Conservation (phyloP, 2,113 vertebrate species). For the Eidolon helvum region DNA sequence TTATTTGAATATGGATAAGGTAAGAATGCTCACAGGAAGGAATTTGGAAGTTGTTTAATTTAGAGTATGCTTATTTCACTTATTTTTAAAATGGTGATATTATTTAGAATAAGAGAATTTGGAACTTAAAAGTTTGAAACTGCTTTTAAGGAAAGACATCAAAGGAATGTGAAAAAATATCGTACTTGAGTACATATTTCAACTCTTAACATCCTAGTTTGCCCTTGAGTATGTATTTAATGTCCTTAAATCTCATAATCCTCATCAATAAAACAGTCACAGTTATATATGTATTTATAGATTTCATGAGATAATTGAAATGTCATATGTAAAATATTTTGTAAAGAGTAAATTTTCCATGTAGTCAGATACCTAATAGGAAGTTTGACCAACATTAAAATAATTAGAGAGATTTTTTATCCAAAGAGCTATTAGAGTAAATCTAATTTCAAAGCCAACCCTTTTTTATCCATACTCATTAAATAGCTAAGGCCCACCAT, state of each 20-base stretch:
- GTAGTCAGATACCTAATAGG: not conserved
- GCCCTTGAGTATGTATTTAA: not conserved
- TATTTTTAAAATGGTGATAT: conserved; percentile 18
- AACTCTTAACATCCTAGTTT: not conserved
- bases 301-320: not conserved
- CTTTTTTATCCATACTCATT: not conserved
- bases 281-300: not conserved
- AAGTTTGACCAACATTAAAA: not conserved
- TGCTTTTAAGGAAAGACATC: not conserved
- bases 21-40: not conserved
- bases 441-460: not conserved
- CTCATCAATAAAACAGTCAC: not conserved
- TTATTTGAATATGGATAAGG: not conserved
- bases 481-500: not conserved
- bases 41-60: not conserved
- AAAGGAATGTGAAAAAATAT: not conserved
- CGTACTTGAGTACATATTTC: not conserved
- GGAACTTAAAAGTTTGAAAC: not conserved
- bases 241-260: not conserved
- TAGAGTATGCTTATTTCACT: not conserved
- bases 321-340: not conserved
- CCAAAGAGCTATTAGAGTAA: not conserved
- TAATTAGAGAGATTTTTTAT: not conserved
- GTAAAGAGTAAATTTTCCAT: not conserved
- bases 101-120: conserved; percentile 24